Conservation (phyloP, 2,888 invertebrate genomes). For the Strigamia transsilvanica region DNA sequence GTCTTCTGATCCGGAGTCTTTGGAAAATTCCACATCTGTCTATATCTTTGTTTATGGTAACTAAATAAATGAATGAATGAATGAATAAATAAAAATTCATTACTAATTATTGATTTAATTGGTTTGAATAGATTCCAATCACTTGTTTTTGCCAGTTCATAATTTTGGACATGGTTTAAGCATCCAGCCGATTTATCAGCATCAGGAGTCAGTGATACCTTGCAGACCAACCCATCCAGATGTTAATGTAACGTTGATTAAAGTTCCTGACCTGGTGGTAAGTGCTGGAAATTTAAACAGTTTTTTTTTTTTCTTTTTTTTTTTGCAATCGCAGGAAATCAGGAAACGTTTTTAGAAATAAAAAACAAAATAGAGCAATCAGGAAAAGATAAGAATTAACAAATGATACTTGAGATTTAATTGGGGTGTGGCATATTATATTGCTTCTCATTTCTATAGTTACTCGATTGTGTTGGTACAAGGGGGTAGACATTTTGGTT, state of each 20-base stretch:
- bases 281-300: too few species aligned
- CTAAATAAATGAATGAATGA: too few species aligned
- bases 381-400: too few species aligned
- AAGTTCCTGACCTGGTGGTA: slow-evolving; percentile 55
- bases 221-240: slow-evolving; percentile 73
- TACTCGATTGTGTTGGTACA: too few species aligned
- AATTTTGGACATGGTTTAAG: slow-evolving; percentile 51
- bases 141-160: slow-evolving; percentile 55
- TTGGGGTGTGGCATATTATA: too few species aligned
- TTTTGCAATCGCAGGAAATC: too few species aligned
- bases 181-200: slow-evolving; percentile 62
- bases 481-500: too few species aligned
- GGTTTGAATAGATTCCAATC: slow-evolving; percentile 54
- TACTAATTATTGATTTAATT: too few species aligned
- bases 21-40: slow-evolving; percentile 64
- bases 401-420: too few species aligned
- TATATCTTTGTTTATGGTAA: slow-evolving; percentile 70
- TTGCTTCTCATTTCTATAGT: too few species aligned
- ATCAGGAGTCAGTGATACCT: slow-evolving; percentile 68
- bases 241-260: slow-evolving; percentile 66
- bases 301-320: slow-evolving; percentile 22
- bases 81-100: not conserved
- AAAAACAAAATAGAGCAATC: too few species aligned
- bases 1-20: slow-evolving; percentile 62
- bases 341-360: too few species aligned